Evolutionary conservation across 2,888 invertebrate species (phyloP), one percentile per base, ranked within the genome.

Genomic region (Hipparchia semele): DNA sequence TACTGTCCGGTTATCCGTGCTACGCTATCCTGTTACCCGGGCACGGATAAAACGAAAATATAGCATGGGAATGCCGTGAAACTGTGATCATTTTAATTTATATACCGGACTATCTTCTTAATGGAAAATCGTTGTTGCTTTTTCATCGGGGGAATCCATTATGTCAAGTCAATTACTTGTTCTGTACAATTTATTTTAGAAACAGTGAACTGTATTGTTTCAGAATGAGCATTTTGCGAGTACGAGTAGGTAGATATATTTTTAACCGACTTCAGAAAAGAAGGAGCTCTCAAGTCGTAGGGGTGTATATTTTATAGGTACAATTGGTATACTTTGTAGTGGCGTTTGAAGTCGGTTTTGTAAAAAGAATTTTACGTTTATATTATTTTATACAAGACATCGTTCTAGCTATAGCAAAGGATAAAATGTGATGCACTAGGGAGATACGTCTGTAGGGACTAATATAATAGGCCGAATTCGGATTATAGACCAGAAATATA

Each of bases 1-100:
- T 73, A 68, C 76, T 73, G 73, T 77, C 76, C 76, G 76, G 73
- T 75, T 79, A 75, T 73, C 72, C 73, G 74, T 68, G 71, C 67
- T 68, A 46, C 69, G 23, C 67, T 74, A 61, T 73, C 75, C 74
- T 65, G 70, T 77, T 71, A 72, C 73, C 60, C 71, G 59, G 70
- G 68, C 59, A 61, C 69, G 75, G 70, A 66, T 71, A 72, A 72
- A 75, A 71, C 74, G 69, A 77, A 71, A 76, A 77, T 77, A 71
- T 70, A 73, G 73, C 72, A 54, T 58, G 64, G 7, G 33, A 56
- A 56, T 45, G 46, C 46, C 61, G 67, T 68, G 61, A 54, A 68
- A 68, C 68, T 61, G 49, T 46, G 54, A 68, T 53, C 56, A 60
- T 54, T 72, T 68, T 72, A 72, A 72, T 72, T 72, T 72, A 72